Conservation (phyloP, 2,113 vertebrate species). For the Semnornis frantzii region DNA sequence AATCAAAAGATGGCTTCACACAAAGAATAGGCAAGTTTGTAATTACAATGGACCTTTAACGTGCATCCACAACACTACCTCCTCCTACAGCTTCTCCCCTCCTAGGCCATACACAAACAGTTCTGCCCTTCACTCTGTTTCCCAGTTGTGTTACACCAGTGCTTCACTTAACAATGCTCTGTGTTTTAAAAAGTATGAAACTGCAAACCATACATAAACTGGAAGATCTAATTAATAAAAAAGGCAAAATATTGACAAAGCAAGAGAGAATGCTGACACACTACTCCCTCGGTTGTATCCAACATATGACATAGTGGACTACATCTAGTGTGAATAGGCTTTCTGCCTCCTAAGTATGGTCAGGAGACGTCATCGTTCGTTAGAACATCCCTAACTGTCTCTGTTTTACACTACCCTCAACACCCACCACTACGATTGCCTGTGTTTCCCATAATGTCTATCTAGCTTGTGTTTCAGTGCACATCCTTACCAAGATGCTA, state of each 20-base stretch:
- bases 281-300: not conserved
- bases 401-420: not conserved
- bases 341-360: not conserved
- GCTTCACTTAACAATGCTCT: slow-evolving; percentile 16
- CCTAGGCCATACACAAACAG: not conserved
- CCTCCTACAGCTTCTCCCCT: not conserved
- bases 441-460: not conserved
- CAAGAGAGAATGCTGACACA: not conserved
- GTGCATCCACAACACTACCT: slow-evolving; percentile 40
- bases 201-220: not conserved
- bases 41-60: slow-evolving; percentile 55
- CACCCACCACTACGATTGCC: not conserved
- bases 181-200: not conserved
- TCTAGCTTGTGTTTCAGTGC: slow-evolving; percentile 60
- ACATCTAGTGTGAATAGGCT: not conserved
- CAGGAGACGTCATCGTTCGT: not conserved
- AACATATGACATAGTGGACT: not conserved
- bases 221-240: not conserved
- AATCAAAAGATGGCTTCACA: slow-evolving; percentile 61
- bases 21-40: slow-evolving; percentile 41
- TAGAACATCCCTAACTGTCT: not conserved
- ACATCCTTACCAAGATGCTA: slow-evolving; percentile 41
- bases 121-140: slow-evolving; percentile 4
- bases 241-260: not conserved
- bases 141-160: not conserved